Base-by-base conservation (phyloP, 1,140 invertebrate genomes). In the Globodera ellingtonae region DNA sequence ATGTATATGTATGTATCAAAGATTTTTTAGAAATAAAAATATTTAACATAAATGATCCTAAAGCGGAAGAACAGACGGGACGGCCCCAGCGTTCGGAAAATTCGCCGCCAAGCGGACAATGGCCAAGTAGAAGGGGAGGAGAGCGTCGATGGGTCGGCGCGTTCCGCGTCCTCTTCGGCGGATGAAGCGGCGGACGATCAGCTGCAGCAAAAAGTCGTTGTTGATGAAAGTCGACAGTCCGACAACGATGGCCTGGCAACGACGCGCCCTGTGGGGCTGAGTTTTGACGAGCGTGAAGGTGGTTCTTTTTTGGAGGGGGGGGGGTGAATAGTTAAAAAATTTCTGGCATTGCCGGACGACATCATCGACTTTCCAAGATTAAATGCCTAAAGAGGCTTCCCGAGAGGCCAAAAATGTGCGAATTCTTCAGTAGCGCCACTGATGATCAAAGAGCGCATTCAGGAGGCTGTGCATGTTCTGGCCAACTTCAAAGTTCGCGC, bases 401-500 rank as follows among this genome's bases (percentile, higher is more conserved):
- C 6, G 7, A 52, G 52, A 52, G 52, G 9, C 9, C 52, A 15
- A 52, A 7, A 52, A 10, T 52, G 9, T 52, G 52, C 52, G 15
- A 52, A 52, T 52, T 52, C 52, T 52, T 52, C 56, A 62, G 56
- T 6, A 21, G 56, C 18, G 56, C 18, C 56, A 13, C 3, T 15
- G 6, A 62, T 62, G 56, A 15, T 98, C 8, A 94, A 95, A 89
- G 94, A 95, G 86, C 92, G 96, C 87, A 97, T 98, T 71, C 93
- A 94, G 83, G 96, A 98, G 89, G 65, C 84, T n/a, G 77, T 85
- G 35, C 82, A 93, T 84, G 94, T 98, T 18, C 91, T 99, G 56
- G 92, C 93, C 15, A 95, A 98, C 90, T 98, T 98, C 87, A 94
- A 93, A 82, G 93, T 92, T 74, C 91, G 94, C 74, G 92, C 94